Evolutionary conservation across 23 tunicate genomes (phyloP).

Genomic region (Aplidium turbinatum): DNA sequence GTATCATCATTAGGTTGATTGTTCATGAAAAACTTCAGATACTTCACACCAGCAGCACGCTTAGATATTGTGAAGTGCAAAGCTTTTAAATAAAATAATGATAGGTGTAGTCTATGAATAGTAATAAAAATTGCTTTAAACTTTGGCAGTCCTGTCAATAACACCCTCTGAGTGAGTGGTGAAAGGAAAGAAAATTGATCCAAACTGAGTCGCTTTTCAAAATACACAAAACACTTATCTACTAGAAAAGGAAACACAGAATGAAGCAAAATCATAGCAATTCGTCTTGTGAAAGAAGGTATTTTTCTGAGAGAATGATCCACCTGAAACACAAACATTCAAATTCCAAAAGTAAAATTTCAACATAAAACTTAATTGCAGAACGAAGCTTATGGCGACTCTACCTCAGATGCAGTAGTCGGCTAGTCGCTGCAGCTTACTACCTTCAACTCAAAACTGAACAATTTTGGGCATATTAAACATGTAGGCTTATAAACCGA

Average conservation of each 20-base stretch:
- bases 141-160: slow-evolving; percentile 43
- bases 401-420: too few species aligned
- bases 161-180: neutral
- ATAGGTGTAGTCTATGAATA: slow-evolving; percentile 53
- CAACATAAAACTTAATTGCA: too few species aligned
- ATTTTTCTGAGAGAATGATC: neutral
- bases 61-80: slow-evolving; percentile 57
- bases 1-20: neutral
- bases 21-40: slow-evolving; percentile 32
- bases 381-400: too few species aligned
- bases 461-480: too few species aligned
- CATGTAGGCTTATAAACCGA: too few species aligned
- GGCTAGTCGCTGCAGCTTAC: too few species aligned
- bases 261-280: slow-evolving; percentile 38
- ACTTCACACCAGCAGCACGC: slow-evolving; percentile 40
- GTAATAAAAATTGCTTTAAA: slow-evolving; percentile 33
- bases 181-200: slow-evolving; percentile 1
- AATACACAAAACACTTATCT: slow-evolving; percentile 30
- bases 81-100: slow-evolving; percentile 50
- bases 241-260: slow-evolving; percentile 38
- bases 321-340: slow-evolving; percentile 22
- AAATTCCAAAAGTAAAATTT: too few species aligned
- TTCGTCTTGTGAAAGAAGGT: slow-evolving; percentile 29
- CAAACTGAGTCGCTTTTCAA: slow-evolving; percentile 26
- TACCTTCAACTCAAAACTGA: too few species aligned